phyloP scores from a whole-genome alignment of 2,888 invertebrate genomes.

The Gisinianus flammeolus region DNA sequence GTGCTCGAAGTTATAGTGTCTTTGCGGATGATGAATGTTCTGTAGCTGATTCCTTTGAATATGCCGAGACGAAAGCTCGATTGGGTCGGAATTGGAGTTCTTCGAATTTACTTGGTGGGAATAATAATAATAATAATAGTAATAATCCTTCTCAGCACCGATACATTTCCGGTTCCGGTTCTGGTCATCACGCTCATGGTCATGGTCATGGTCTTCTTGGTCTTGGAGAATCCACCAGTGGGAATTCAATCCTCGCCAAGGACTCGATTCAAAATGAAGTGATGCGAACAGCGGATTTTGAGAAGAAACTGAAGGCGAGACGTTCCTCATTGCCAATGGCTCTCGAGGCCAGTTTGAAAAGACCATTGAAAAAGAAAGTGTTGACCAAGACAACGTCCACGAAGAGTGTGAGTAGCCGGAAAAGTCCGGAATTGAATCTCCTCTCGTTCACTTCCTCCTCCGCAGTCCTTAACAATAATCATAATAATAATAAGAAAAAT shows the following conservation, averaged over 20 bases:
- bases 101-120: slow-evolving; percentile 2
- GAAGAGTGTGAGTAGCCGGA: not conserved
- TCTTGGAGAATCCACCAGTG: not conserved
- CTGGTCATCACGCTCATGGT: not conserved
- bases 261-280: slow-evolving; percentile 36
- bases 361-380: slow-evolving; percentile 12
- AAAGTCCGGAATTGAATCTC: no score
- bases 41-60: slow-evolving; percentile 26
- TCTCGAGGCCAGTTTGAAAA: slow-evolving; percentile 13
- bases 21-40: slow-evolving; percentile 31
- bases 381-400: not conserved
- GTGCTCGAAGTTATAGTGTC: slow-evolving; percentile 24
- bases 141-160: not conserved
- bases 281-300: slow-evolving; percentile 20
- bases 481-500: not conserved
- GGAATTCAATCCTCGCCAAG: not conserved
- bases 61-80: not conserved
- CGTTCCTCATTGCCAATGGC: slow-evolving; percentile 21
- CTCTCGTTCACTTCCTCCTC: no score
- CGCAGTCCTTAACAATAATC: no score
- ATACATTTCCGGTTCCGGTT: not conserved
- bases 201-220: not conserved
- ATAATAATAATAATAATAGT: not conserved
- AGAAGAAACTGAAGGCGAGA: slow-evolving; percentile 26
- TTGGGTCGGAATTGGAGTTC: slow-evolving; percentile 12